Percentiles rank a stretch among this genome's conserved stretches.
Conservation (phyloP, 2,113 vertebrate genomes). For the Catharus bicknelli region DNA sequence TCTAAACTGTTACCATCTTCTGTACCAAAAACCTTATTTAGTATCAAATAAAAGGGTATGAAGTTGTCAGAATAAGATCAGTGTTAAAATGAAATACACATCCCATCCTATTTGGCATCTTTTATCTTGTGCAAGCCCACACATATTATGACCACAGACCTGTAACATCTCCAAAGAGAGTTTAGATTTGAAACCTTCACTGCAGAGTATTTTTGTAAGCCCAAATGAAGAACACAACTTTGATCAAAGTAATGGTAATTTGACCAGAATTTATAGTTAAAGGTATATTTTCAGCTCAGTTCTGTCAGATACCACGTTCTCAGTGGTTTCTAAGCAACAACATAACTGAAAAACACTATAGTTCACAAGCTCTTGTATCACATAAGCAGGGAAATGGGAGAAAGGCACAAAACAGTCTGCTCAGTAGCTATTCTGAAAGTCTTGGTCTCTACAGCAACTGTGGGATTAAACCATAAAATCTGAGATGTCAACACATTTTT, state of each 20-base stretch:
- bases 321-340: slow-evolving; percentile 61
- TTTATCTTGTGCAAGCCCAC: not conserved
- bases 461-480: slow-evolving; percentile 62
- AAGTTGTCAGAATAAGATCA: not conserved
- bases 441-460: slow-evolving; percentile 58
- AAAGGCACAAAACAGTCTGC: slow-evolving; percentile 43
- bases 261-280: slow-evolving; percentile 5
- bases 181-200: not conserved
- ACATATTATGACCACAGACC: not conserved
- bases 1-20: not conserved
- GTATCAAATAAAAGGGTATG: not conserved
- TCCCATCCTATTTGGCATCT: not conserved
- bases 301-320: slow-evolving; percentile 32
- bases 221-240: slow-evolving; percentile 17
- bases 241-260: slow-evolving; percentile 4
- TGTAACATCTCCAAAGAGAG: not conserved
- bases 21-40: not conserved
- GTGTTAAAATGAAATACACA: not conserved
- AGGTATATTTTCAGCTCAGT: slow-evolving; percentile 48
- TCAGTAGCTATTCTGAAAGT: slow-evolving; percentile 55
- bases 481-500: slow-evolving; percentile 69
- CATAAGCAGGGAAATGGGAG: slow-evolving; percentile 12
- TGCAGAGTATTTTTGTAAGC: not conserved
- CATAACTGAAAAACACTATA: slow-evolving; percentile 33
- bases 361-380: slow-evolving; percentile 50